These are phyloP conservation scores for Phymorhynchus buccinoides DNA, from an alignment of 1,140 invertebrate genomes.

Conservation along the genomic window DNA sequence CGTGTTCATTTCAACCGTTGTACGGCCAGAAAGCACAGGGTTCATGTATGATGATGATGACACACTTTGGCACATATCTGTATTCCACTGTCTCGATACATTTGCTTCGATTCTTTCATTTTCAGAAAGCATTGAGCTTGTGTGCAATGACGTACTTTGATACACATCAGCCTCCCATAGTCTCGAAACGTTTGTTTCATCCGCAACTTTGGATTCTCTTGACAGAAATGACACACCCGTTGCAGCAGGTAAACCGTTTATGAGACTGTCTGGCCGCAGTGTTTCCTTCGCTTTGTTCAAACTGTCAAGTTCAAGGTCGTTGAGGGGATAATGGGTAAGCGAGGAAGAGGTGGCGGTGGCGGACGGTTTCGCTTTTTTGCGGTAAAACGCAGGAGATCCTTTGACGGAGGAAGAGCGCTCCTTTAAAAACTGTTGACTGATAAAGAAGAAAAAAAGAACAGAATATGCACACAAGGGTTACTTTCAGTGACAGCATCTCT, in stretches of 20 bases:
- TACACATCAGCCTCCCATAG: not conserved
- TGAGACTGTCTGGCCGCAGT: too few relatives aligned
- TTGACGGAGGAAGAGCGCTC: not conserved
- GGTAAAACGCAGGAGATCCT: not conserved
- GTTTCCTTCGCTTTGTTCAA: too few relatives aligned
- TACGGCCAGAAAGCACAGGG: too few relatives aligned
- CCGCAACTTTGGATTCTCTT: not conserved
- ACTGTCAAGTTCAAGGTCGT: not conserved
- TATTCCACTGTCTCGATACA: too few relatives aligned
- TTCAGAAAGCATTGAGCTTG: not conserved
- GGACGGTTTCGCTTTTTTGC: not conserved
- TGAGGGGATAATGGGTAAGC: not conserved
- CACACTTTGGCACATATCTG: too few relatives aligned
- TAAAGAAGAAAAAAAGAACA: too few relatives aligned
- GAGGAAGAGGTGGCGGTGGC: not conserved
- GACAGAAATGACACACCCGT: not conserved
- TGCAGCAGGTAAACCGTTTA: too few relatives aligned
- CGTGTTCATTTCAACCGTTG: too few relatives aligned
- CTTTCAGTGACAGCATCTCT: too few relatives aligned
- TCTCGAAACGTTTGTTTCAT: not conserved
- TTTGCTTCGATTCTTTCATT: too few relatives aligned
- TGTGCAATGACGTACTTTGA: not conserved
- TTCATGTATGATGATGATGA: too few relatives aligned
- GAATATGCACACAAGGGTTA: not conserved
- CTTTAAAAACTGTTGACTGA: not conserved